phyloP scores from a whole-genome alignment of 2,113 vertebrate species.

The Symphodus melops region DNA sequence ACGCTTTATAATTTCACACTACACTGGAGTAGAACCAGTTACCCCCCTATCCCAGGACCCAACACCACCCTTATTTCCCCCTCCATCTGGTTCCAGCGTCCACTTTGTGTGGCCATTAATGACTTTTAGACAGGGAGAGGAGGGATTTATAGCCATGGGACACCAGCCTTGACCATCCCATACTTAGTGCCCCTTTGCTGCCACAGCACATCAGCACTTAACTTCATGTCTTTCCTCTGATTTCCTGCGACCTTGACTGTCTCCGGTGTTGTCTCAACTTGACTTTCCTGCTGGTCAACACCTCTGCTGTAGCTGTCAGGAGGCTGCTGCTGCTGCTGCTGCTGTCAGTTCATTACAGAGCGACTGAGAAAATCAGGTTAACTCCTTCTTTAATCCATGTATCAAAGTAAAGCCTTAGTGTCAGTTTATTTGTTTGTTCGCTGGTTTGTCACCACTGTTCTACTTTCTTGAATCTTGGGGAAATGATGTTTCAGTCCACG shows the following conservation, averaged over 20 bases:
- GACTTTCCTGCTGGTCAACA: conserved; percentile 44
- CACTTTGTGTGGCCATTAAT: conserved; percentile 81
- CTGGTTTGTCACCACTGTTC: conserved; percentile 66
- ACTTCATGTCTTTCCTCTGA: conserved; percentile 50
- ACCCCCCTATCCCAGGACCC: conserved; percentile 49
- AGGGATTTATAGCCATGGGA: conserved; percentile 74
- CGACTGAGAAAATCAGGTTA: conserved; percentile 24
- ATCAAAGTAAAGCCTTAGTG: conserved; percentile 58
- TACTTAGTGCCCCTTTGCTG: conserved; percentile 65
- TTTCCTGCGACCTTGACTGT: conserved; percentile 65
- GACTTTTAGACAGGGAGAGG: conserved; percentile 85
- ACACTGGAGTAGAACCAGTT: conserved; percentile 88
- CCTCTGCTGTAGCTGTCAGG: neutral
- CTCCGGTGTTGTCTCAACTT: conserved; percentile 27
- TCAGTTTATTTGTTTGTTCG: conserved; percentile 59
- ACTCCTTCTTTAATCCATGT: conserved; percentile 25
- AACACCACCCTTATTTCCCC: conserved; percentile 47
- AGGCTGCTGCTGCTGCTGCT: neutral
- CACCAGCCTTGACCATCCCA: conserved; percentile 66
- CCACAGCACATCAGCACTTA: conserved; percentile 64
- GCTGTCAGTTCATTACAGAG: conserved; percentile 20
- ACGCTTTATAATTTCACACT: conserved; percentile 96
- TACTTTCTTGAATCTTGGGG: conserved; percentile 64
- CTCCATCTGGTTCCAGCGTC: conserved; percentile 68
- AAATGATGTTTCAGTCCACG: conserved; percentile 51